Evolutionary conservation across 2,888 invertebrate genomes (phyloP), one percentile per base, ranked within the genome.

Genomic region (Fissipunctia ypsillon): DNA sequence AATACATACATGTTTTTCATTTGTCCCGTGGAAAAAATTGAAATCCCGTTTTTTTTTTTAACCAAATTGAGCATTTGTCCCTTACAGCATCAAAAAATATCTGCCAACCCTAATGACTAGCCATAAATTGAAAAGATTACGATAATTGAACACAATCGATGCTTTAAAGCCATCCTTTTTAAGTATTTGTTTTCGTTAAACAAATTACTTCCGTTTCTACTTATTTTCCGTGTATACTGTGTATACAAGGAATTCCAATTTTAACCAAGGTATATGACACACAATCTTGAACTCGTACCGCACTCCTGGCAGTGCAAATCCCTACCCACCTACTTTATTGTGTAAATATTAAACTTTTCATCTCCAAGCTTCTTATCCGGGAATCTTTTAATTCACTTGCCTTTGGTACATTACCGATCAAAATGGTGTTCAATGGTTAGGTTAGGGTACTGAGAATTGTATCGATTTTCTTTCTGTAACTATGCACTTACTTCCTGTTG

Each of bases 271-370:
- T 77, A 56, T 31, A 78, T 77, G 69, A 57, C 25, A 79, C 50
- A 64, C 41, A 79, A 65, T 56, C 60, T 80, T 65, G 59, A 73
- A 48, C 48, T 50, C 65, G n/a, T 65, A 56, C 54, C 28, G n/a
- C 56, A 43, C 35, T 16, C 74, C 74, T 19, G 65, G 14, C 35
- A 61, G 28, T 61, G 38, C 65, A 75, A 66, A 78, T 65, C 74
- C 60, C 16, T 61, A 48, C 41, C 19, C 22, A 65, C n/a, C 35
- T 66, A 52, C 50, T 75, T 56, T 63, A 74, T 56, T 74, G 60
- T 56, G 31, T 50, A 66, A 80, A 77, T 80, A 80, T 50, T 73
- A 80, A 74, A 74, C 41, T 65, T 64, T 60, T 50, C 59, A 41
- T 59, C 28, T 12, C 38, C 7, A 31, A 65, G 41, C 16, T 50